Base-by-base conservation (phyloP, 2,888 invertebrate genomes). In the Suillia variegata region DNA sequence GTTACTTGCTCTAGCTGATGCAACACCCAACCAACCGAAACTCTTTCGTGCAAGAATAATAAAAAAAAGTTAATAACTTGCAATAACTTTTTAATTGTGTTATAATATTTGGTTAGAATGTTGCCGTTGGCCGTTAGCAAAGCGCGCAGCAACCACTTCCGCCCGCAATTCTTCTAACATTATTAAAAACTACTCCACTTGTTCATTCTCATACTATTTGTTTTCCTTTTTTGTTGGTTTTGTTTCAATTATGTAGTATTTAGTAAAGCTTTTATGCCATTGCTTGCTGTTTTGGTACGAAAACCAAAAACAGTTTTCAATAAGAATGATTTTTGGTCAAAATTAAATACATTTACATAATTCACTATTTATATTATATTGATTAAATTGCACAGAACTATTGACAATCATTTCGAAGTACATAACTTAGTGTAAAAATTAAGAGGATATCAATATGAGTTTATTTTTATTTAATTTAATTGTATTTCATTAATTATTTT, bases 211-310 rank as follows among this genome's bases (percentile, higher is more conserved):
- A 38, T 13, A 38, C 38, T 13, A n/a, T 38, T 38, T n/a, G n/a
- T n/a, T 38, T 26, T 26, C 10, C 26, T 26, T 26, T 26, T 26
- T 26, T 26, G 26, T 26, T 26, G 26, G 26, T 26, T n/a, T n/a
- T n/a, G n/a, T n/a, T n/a, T n/a, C n/a, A n/a, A n/a, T n/a, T n/a
- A n/a, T n/a, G n/a, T n/a, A n/a, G n/a, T n/a, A n/a, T n/a, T n/a
- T n/a, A n/a, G 38, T 45, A 45, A 45, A 45, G 45, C 45, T 45
- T 45, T 45, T 45, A 18, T 45, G 45, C 45, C 45, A 45, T 45
- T 45, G 45, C 45, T n/a, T 45, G 45, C 20, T 45, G 45, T 45
- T 45, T 45, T 18, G 45, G 20, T 45, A 2, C 13, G 5, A 13
- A 18, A 13, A 38, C 20, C 45, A 18, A 45, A n/a, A 45, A 45